Evolutionary conservation across 2,797 vertebrate genomes (phyloP), one percentile per base, ranked within the genome.

Genomic region (Serranus cabrilla): DNA sequence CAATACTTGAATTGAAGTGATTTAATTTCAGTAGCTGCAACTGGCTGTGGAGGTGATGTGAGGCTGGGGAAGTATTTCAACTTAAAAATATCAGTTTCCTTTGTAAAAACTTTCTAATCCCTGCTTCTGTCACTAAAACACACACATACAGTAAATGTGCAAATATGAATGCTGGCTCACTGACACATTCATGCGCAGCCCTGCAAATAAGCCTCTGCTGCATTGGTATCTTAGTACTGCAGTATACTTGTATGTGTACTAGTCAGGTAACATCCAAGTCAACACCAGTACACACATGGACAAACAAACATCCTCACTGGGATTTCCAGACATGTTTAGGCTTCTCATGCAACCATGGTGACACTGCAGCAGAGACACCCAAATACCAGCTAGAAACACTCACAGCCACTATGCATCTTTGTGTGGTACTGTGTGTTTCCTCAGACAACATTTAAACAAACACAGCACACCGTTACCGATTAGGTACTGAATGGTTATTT

Each of bases 271-370:
- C 47, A 74, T 16, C 11, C 11, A 64, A 43, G 21, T n/a, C 20
- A 62, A 63, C 45, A 60, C 18, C 16, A 57, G 43, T 25, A 56
- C 46, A 70, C 25, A 60, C 31, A 56, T 25, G 17, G 3, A 64
- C 49, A 81, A 49, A 84, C 61, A 76, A 37, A 37, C 51, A 58
- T 49, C 52, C 52, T 51, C 71, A 18, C 37, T 52, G 76, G 52
- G 71, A 80, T 55, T 40, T 49, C 46, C 61, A 50, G 79, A 78
- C 81, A 82, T 83, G 80, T 71, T 76, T 76, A 51, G 74, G 70
- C 85, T 60, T 67, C 66, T 81, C 43, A 63, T 62, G 63, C 73
- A 72, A n/a, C 81, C 74, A 80, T 75, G 68, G 78, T 76, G 62
- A 80, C 74, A 56, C 47, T 56, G 20, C 40, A 6, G 62, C 20